A percentile compares a stretch with the other conserved stretches of the same genome.
Evolutionary conservation across 2,113 vertebrate genomes (phyloP).

Genomic region (Tachycineta bicolor): DNA sequence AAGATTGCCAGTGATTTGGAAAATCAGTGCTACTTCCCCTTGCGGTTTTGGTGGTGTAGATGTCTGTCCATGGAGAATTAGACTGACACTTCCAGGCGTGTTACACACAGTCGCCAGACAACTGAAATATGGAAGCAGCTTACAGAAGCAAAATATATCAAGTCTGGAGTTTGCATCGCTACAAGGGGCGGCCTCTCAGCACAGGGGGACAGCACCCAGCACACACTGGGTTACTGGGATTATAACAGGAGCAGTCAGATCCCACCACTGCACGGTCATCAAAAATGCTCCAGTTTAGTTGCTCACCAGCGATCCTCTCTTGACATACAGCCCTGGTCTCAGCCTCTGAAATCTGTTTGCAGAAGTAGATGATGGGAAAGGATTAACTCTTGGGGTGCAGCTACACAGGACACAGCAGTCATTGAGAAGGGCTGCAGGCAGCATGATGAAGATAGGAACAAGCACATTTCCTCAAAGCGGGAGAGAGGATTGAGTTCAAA

Average conservation of each 20-base stretch:
- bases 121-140: neutral
- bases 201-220: neutral
- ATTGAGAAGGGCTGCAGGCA: neutral
- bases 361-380: rapidly evolving
- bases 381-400: neutral
- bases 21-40: conserved; percentile 67
- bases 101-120: neutral
- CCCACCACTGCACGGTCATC: rapidly evolving
- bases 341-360: neutral
- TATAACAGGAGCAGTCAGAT: neutral
- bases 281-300: neutral
- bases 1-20: conserved; percentile 58
- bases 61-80: conserved; percentile 48
- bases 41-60: conserved; percentile 61
- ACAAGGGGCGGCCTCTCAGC: neutral
- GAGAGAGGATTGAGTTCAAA: neutral
- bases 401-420: neutral
- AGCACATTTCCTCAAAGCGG: neutral
- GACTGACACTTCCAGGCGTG: conserved; percentile 20
- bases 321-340: neutral
- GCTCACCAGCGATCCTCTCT: neutral
- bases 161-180: neutral
- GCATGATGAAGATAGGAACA: neutral
- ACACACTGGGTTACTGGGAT: rapidly evolving
- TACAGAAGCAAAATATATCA: neutral